Conservation (phyloP, 1,140 invertebrate genomes). For the Diuraphis noxia region DNA sequence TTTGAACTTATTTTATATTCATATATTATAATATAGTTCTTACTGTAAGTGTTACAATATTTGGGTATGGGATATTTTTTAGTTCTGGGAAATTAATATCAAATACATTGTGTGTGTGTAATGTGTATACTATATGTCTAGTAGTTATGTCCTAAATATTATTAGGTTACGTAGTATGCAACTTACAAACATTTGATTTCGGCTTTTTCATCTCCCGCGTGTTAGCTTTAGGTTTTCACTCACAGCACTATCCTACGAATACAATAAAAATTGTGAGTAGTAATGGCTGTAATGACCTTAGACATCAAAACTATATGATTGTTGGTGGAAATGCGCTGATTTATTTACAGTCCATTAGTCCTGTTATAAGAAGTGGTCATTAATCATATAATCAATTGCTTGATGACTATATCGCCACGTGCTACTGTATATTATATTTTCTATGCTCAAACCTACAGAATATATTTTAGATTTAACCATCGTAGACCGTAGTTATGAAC, state of each 20-base stretch:
- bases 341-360: constrained; percentile 24
- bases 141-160: not conserved
- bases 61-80: not conserved
- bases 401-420: not conserved
- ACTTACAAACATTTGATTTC: not conserved
- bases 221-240: not conserved
- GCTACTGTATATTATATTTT: not conserved
- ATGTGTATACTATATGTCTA: not conserved
- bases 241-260: not conserved
- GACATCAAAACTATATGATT: not conserved
- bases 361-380: not conserved
- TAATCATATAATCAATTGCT: constrained; percentile 33
- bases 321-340: not conserved
- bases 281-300: not conserved
- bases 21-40: not conserved
- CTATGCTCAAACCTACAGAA: not conserved
- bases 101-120: too few species aligned
- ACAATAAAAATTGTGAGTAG: not conserved
- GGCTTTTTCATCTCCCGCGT: not conserved
- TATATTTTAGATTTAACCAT: not conserved
- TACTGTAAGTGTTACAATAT: not conserved
- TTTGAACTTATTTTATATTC: not conserved
- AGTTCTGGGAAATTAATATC: not conserved
- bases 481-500: not conserved
- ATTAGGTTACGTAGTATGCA: not conserved